phyloP scores from a whole-genome alignment of 2,888 invertebrate genomes.

The Mimumesa dahlbomi region DNA sequence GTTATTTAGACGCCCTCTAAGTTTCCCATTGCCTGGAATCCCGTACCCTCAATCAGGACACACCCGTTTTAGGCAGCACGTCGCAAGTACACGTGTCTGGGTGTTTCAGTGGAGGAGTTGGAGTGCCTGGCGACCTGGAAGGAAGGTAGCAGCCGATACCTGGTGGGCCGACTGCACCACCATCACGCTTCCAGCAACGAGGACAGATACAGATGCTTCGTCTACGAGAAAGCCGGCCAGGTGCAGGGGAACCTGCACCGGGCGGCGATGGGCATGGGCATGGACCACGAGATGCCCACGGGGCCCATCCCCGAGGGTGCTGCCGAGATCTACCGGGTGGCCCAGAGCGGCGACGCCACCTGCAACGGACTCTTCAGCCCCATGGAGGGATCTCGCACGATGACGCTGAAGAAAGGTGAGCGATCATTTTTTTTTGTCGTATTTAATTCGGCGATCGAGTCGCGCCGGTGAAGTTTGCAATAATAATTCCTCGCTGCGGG shows the following conservation, averaged over 20 bases:
- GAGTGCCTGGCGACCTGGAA: constrained; percentile 96
- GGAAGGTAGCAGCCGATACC: constrained; percentile 94
- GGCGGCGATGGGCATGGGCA: constrained; percentile 71
- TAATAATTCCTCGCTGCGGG: too few species aligned
- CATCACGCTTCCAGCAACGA: constrained; percentile 95
- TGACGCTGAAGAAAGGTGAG: constrained; percentile 90
- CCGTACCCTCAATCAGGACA: too few species aligned
- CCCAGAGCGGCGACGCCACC: constrained; percentile 95
- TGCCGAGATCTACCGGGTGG: constrained; percentile 86
- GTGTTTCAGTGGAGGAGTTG: constrained; percentile 91
- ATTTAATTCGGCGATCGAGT: too few species aligned
- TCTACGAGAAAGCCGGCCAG: constrained; percentile 89
- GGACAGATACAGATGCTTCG: constrained; percentile 96
- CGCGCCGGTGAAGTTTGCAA: too few species aligned
- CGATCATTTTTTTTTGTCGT: too few species aligned
- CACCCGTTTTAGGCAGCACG: too few species aligned
- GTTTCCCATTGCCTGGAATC: too few species aligned
- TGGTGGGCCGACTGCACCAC: constrained; percentile 94
- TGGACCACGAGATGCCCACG: constrained; percentile 78
- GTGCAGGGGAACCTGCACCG: constrained; percentile 71
- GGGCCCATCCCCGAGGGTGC: constrained; percentile 74
- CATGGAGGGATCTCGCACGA: constrained; percentile 91
- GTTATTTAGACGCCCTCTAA: too few species aligned
- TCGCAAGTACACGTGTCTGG: neutral
- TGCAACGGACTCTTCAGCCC: constrained; percentile 96